These are phyloP conservation scores for Odontophorus gujanensis DNA, from an alignment of 2,113 vertebrate species.

Conservation along the genomic window DNA sequence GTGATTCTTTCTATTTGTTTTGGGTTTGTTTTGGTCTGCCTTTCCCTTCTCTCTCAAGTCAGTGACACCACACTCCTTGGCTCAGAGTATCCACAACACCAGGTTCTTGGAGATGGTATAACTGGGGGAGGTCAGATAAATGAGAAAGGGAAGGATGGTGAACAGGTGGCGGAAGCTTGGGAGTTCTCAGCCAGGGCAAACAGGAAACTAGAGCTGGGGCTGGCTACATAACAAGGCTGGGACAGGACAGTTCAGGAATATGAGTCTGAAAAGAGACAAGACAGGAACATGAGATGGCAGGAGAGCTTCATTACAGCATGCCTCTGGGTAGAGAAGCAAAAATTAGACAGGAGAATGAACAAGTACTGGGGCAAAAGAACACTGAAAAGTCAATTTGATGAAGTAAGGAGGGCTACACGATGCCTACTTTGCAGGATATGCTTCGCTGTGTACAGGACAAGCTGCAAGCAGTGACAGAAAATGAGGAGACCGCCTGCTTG, in stretches of 20 bases:
- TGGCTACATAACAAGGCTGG: background rate
- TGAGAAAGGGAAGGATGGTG: background rate
- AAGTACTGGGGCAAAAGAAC: background rate
- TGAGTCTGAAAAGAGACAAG: rapidly evolving
- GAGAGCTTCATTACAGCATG: background rate
- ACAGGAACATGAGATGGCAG: background rate
- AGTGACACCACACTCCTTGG: background rate
- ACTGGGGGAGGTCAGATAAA: background rate
- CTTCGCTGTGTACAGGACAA: background rate
- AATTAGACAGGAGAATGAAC: background rate
- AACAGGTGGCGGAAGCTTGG: background rate
- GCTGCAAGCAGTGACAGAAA: background rate
- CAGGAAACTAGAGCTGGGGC: background rate
- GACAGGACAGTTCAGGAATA: background rate
- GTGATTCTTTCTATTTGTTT: background rate
- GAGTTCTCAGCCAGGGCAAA: background rate
- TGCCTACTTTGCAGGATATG: rapidly evolving
- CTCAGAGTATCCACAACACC: background rate
- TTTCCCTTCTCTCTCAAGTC: background rate
- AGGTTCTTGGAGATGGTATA: background rate
- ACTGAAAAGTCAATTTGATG: background rate
- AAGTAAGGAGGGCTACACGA: background rate
- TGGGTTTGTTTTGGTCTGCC: background rate
- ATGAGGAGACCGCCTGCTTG: background rate
- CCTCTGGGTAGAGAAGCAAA: background rate